phyloP scores from a whole-genome alignment of 2,888 invertebrate genomes.

The Tenthredo mesomela region DNA sequence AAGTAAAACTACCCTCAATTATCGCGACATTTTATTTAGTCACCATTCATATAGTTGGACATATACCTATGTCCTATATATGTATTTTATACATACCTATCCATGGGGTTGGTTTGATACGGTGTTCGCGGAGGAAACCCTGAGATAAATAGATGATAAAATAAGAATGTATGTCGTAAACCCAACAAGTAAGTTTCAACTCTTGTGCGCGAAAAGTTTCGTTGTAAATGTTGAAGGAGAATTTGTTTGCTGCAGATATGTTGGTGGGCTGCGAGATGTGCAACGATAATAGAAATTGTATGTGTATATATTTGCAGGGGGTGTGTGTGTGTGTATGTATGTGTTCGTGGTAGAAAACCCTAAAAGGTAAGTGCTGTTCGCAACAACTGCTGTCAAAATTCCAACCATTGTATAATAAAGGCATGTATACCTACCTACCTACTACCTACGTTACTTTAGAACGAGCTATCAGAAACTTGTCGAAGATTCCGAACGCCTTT shows the following conservation, averaged over 20 bases:
- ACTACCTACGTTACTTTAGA: background rate
- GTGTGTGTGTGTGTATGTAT: background rate
- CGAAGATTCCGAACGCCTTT: background rate
- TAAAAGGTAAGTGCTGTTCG: conserved; percentile 60
- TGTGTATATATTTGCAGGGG: too few relatives aligned
- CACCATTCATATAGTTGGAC: too few relatives aligned
- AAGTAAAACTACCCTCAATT: too few relatives aligned
- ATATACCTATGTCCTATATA: too few relatives aligned
- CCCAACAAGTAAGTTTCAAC: background rate
- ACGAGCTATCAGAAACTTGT: background rate
- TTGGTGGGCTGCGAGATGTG: background rate
- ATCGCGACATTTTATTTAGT: too few relatives aligned
- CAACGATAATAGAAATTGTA: background rate
- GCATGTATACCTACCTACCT: background rate
- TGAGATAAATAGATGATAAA: background rate
- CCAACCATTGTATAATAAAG: conserved; percentile 26
- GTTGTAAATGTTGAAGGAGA: conserved; percentile 17
- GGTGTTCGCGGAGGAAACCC: background rate
- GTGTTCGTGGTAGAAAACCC: conserved; percentile 46
- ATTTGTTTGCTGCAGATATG: conserved; percentile 33
- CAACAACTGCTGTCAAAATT: conserved; percentile 60
- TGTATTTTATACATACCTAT: too few relatives aligned
- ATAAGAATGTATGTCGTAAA: conserved; percentile 35
- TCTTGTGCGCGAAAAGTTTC: conserved; percentile 26
- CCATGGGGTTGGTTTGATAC: background rate